Evolutionary conservation across 2,888 invertebrate genomes (phyloP).

Genomic region (Mesorhabditis sp.): DNA sequence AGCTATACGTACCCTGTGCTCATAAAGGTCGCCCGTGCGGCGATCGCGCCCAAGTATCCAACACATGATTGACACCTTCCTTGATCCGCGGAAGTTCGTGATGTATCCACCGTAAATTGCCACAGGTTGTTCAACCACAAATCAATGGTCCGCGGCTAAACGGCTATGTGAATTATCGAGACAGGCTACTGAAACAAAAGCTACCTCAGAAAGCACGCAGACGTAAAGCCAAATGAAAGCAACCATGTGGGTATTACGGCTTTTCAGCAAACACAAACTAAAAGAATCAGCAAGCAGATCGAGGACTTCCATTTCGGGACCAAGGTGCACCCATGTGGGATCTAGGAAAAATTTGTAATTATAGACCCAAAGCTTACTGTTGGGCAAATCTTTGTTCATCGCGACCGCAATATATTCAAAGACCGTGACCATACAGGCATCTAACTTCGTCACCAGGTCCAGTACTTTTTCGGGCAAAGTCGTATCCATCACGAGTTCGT

Average conservation of each 20-base stretch:
- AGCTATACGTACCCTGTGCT: background rate
- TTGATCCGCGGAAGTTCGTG: background rate
- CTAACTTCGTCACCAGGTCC: background rate
- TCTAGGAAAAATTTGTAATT: background rate
- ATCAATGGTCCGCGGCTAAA: no score
- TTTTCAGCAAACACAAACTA: background rate
- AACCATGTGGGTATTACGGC: background rate
- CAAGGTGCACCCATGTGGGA: background rate
- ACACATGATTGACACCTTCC: background rate
- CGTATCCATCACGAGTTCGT: no score
- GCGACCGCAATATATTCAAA: background rate
- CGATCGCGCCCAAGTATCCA: background rate
- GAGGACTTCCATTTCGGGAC: background rate
- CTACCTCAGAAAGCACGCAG: background rate
- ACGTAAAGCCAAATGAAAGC: background rate
- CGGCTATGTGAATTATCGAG: no score
- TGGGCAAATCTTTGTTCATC: background rate
- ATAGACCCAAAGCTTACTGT: no score
- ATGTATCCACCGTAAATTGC: no score
- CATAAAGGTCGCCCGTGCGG: background rate
- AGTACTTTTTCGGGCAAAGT: no score
- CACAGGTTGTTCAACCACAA: no score
- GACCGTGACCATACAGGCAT: background rate
- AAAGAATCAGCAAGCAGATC: background rate
- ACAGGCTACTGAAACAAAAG: no score